Conservation (phyloP, 2,113 vertebrate genomes). For the Anthoscopus minutus region DNA sequence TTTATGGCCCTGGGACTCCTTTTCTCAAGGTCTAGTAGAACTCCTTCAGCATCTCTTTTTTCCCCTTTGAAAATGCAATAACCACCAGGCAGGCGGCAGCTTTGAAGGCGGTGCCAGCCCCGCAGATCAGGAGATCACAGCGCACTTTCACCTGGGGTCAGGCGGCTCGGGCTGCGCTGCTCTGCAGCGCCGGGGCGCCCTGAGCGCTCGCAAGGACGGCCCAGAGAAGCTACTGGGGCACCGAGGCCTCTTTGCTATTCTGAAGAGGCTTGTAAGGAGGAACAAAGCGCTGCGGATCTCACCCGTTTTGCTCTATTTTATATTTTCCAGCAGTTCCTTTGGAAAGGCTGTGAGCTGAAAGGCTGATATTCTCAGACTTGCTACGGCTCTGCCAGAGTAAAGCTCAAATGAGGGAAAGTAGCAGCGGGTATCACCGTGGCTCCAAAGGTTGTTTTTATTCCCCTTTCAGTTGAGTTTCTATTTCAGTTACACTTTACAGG, state of each 20-base stretch:
- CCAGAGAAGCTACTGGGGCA: too few relatives aligned
- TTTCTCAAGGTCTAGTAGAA: slow-evolving; percentile 25
- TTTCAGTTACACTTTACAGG: slow-evolving; percentile 1
- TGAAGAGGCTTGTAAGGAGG: not conserved
- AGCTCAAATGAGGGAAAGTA: not conserved
- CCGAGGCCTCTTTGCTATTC: slow-evolving; percentile 22
- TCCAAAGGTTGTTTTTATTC: slow-evolving; percentile 17
- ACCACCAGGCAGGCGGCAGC: not conserved
- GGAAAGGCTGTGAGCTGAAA: not conserved
- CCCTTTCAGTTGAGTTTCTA: slow-evolving; percentile 4
- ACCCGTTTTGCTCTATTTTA: not conserved
- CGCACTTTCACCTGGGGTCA: slow-evolving; percentile 17
- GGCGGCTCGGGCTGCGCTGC: not conserved
- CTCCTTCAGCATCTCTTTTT: not conserved
- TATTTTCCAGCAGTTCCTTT: not conserved
- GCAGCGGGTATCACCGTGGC: not conserved
- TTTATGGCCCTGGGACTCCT: slow-evolving; percentile 4
- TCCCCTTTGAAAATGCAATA: slow-evolving; percentile 5
- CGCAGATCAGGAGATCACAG: slow-evolving; percentile 32
- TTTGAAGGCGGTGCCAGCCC: slow-evolving; percentile 23
- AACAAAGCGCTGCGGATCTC: not conserved
- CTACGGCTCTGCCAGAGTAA: not conserved
- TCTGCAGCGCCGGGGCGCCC: not conserved
- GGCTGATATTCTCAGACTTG: not conserved
- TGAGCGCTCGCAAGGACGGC: not conserved